Evolutionary conservation across 2,113 vertebrate species (phyloP).

Genomic region (Phasianus colchicus): DNA sequence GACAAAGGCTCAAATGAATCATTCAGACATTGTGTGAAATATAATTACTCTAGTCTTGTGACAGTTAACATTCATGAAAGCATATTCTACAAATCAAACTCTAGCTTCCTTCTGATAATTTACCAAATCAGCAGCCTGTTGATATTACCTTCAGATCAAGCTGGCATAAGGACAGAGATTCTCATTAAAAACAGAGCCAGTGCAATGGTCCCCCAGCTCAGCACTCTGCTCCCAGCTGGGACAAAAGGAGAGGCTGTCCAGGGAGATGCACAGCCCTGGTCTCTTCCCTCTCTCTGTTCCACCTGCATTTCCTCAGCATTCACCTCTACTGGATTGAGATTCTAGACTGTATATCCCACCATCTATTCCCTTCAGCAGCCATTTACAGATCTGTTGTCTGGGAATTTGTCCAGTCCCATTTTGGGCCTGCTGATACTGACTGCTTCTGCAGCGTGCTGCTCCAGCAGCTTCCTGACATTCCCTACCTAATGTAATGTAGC

Average conservation of each 20-base stretch:
- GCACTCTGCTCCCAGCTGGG: background rate
- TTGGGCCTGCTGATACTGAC: background rate
- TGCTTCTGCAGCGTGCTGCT: background rate
- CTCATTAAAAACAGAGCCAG: background rate
- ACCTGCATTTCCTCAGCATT: background rate
- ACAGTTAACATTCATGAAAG: background rate
- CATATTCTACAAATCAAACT: background rate
- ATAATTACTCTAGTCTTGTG: background rate
- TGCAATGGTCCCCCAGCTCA: background rate
- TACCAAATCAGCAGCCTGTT: slow-evolving; percentile 38
- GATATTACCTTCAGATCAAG: background rate
- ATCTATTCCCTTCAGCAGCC: background rate
- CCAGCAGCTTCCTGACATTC: background rate
- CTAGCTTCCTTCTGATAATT: slow-evolving; percentile 36
- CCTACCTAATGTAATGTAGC: background rate
- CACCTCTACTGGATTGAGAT: background rate
- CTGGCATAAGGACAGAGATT: background rate
- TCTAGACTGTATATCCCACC: background rate
- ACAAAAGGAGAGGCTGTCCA: background rate
- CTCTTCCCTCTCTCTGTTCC: no score
- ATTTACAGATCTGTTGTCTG: background rate
- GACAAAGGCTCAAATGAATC: slow-evolving; percentile 2
- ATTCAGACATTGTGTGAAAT: background rate
- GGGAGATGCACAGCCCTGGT: background rate
- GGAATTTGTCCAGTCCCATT: background rate